phyloP scores from a whole-genome alignment of 2,888 invertebrate genomes.

The Trissoscelio sp. region DNA sequence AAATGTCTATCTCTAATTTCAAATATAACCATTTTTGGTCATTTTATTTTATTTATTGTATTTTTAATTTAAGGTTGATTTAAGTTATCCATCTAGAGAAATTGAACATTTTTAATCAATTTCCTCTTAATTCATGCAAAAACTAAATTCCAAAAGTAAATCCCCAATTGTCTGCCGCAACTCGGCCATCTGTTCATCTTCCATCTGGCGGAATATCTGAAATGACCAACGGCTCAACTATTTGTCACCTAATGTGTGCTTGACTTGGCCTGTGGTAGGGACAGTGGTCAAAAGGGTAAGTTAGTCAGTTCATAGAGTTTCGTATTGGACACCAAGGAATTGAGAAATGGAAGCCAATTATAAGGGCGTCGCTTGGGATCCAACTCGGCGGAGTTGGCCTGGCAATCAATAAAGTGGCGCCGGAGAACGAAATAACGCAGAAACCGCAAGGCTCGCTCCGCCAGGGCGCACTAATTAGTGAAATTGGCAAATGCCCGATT shows the following conservation, averaged over 20 bases:
- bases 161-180: not conserved
- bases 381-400: constrained; percentile 32
- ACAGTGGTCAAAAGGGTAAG: constrained; percentile 42
- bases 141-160: too few species aligned
- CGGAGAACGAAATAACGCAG: constrained; percentile 54
- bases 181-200: not conserved
- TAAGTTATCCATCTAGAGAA: too few species aligned
- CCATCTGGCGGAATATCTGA: not conserved
- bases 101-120: too few species aligned
- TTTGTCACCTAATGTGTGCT: constrained; percentile 18
- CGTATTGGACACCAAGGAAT: constrained; percentile 55
- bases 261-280: constrained; percentile 11
- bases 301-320: constrained; percentile 42
- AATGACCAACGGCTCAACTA: constrained; percentile 7
- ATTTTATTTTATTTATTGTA: too few species aligned
- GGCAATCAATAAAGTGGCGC: constrained; percentile 57
- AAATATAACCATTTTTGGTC: too few species aligned
- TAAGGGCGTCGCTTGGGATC: constrained; percentile 53
- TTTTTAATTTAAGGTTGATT: too few species aligned
- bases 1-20: too few species aligned
- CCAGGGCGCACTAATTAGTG: constrained; percentile 47
- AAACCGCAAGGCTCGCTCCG: constrained; percentile 36
- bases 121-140: too few species aligned
- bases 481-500: constrained; percentile 51
- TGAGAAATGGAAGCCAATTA: constrained; percentile 65